Percentiles rank a stretch among this genome's conserved stretches.
Conservation (phyloP, 2,113 vertebrate species). For the Aptenodytes patagonicus region DNA sequence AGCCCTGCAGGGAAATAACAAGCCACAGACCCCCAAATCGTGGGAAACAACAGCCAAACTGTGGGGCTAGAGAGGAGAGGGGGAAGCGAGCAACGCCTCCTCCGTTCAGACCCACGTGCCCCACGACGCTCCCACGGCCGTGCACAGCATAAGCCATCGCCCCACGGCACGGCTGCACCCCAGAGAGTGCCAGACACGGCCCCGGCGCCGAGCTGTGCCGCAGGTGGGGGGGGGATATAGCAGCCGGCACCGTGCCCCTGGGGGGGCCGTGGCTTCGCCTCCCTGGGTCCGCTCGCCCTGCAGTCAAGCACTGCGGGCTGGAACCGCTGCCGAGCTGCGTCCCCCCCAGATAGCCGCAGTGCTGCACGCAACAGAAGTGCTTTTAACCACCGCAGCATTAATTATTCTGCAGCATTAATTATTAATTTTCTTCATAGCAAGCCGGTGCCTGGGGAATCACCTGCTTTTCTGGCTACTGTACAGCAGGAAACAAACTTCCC, state of each 20-base stretch:
- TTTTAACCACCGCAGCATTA: background rate
- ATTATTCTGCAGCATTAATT: background rate
- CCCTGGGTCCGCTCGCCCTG: background rate
- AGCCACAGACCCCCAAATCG: background rate
- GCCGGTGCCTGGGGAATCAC: background rate
- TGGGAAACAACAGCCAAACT: background rate
- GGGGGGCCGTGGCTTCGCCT: background rate
- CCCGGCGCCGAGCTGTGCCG: background rate
- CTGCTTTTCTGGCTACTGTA: background rate
- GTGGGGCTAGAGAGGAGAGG: background rate
- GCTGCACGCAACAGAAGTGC: background rate
- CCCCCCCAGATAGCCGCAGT: background rate
- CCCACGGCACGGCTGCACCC: background rate
- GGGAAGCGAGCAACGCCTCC: background rate
- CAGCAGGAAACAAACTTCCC: background rate
- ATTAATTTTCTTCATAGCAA: background rate
- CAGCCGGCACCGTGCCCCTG: background rate
- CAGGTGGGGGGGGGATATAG: background rate
- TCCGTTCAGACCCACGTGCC: no score
- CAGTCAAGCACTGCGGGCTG: background rate
- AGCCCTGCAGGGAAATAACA: background rate
- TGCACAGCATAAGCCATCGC: fast-evolving
- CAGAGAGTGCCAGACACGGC: background rate
- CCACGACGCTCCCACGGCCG: background rate
- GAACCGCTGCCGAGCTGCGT: fast-evolving